Conservation (phyloP, 2,797 vertebrate species). For the Esox lucius region DNA sequence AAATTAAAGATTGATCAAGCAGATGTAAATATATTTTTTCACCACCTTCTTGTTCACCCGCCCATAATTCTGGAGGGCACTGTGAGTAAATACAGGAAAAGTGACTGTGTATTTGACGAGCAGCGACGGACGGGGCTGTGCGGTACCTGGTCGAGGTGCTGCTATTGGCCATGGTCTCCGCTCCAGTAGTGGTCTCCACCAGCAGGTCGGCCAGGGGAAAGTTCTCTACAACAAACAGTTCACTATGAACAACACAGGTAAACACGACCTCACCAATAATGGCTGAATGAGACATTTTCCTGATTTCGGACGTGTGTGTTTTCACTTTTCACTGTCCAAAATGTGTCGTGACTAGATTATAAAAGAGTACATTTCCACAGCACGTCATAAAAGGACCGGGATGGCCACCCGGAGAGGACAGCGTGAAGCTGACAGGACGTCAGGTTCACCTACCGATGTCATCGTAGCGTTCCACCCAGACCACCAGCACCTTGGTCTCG, state of each 20-base stretch:
- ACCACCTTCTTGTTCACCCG: too few species aligned
- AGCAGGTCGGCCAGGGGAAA: conserved; percentile 84
- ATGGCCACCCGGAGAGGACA: background rate
- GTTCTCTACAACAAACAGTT: conserved; percentile 72
- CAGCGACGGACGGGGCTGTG: background rate
- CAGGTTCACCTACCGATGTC: conserved; percentile 78
- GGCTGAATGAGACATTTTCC: background rate
- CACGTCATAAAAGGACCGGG: too few species aligned
- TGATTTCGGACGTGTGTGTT: background rate
- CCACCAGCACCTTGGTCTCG: conserved; percentile 87
- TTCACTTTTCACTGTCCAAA: too few species aligned
- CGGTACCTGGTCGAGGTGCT: conserved; percentile 80
- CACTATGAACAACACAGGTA: too few species aligned
- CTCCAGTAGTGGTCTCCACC: conserved; percentile 85
- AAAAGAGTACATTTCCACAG: too few species aligned
- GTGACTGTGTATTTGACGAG: background rate
- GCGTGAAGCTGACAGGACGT: background rate
- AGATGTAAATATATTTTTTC: too few species aligned
- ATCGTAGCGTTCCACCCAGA: conserved; percentile 89
- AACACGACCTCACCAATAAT: too few species aligned
- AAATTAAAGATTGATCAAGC: too few species aligned
- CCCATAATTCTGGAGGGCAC: too few species aligned
- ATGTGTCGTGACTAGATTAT: too few species aligned
- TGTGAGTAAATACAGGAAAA: too few species aligned
- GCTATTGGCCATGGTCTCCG: conserved; percentile 84